Percentiles rank a stretch among this genome's conserved stretches.
Conservation (phyloP, 1,140 invertebrate genomes). For the Grapholita molesta region DNA sequence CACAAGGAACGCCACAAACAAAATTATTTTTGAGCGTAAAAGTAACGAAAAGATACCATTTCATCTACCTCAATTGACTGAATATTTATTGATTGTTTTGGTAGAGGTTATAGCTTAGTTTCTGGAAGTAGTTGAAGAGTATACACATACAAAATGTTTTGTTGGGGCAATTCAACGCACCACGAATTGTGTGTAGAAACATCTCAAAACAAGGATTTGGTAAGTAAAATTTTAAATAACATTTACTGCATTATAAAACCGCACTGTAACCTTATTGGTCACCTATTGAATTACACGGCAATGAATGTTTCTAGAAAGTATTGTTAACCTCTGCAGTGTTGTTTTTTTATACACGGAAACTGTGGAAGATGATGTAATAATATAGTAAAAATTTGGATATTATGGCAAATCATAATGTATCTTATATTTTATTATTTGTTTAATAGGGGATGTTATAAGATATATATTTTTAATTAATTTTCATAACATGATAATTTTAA, state of each 20-base stretch:
- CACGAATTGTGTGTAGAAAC: slow-evolving; percentile 67
- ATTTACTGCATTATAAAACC: background rate
- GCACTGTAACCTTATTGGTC: background rate
- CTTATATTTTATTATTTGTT: too few species aligned
- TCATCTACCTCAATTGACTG: slow-evolving; percentile 27
- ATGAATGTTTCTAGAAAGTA: background rate
- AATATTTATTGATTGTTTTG: slow-evolving; percentile 12
- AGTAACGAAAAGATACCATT: slow-evolving; percentile 20
- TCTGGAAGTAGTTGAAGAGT: slow-evolving; percentile 34
- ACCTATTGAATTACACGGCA: slow-evolving; percentile 1
- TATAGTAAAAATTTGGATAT: too few species aligned
- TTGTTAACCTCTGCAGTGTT: background rate
- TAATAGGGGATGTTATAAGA: too few species aligned
- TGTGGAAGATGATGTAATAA: background rate
- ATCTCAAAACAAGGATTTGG: slow-evolving; percentile 55
- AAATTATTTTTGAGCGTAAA: slow-evolving; percentile 29
- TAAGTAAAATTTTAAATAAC: slow-evolving; percentile 32
- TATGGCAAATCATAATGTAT: too few species aligned
- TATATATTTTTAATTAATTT: too few species aligned
- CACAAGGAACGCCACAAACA: slow-evolving; percentile 33
- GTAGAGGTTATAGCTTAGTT: slow-evolving; percentile 42
- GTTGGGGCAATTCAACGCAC: slow-evolving; percentile 73
- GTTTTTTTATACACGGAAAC: background rate
- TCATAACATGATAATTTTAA: too few species aligned
- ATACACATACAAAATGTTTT: slow-evolving; percentile 61